These are phyloP conservation scores for Rotaria magnacalcarata DNA, from an alignment of 2,888 invertebrate species.

Conservation along the genomic window DNA sequence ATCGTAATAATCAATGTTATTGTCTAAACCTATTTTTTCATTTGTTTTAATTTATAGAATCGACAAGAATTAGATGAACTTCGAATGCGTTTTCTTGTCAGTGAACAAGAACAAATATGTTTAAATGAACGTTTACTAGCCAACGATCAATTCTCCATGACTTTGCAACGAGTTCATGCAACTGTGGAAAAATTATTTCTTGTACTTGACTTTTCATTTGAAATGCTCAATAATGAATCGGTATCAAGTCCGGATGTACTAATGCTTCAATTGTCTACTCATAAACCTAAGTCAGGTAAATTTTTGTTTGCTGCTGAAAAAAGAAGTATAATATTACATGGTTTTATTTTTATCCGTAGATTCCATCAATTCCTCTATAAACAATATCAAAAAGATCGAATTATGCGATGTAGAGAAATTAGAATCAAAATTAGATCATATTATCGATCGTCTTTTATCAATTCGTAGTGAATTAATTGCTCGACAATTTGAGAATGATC, in stretches of 20 bases:
- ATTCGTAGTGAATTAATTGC: slow-evolving; percentile 13
- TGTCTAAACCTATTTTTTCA: not conserved
- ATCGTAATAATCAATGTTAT: too few relatives aligned
- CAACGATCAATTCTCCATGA: not conserved
- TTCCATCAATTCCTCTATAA: not conserved
- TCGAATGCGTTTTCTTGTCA: not conserved
- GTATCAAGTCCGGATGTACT: not conserved
- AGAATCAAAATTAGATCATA: slow-evolving; percentile 26
- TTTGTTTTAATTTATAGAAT: not conserved
- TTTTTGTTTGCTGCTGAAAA: not conserved
- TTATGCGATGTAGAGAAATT: not conserved
- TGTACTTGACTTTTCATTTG: not conserved
- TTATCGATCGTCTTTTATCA: slow-evolving; percentile 11
- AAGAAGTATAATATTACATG: not conserved
- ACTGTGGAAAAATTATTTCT: not conserved
- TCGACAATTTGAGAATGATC: slow-evolving; percentile 1
- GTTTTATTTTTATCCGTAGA: not conserved
- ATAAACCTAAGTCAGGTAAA: not conserved
- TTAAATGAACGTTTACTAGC: not conserved
- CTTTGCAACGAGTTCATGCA: not conserved
- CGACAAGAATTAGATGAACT: not conserved
- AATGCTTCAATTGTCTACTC: not conserved
- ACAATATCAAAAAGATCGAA: not conserved
- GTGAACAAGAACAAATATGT: not conserved
- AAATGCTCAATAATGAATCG: not conserved